Evolutionary conservation across 2,113 vertebrate genomes (phyloP).

Genomic region (Meles meles): DNA sequence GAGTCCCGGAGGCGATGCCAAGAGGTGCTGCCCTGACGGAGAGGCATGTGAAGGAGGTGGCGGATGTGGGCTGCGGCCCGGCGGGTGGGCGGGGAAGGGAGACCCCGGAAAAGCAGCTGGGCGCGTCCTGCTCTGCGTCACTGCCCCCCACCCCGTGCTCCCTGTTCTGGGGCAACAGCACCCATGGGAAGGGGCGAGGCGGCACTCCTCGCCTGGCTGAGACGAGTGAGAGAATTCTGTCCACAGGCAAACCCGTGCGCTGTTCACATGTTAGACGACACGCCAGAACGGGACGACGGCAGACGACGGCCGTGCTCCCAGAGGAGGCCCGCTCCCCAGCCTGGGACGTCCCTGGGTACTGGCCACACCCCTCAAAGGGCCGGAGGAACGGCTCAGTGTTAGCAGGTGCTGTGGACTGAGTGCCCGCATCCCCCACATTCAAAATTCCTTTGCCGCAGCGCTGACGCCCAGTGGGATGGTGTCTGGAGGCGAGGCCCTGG

Average conservation of each 20-base stretch:
- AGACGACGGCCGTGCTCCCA: not conserved
- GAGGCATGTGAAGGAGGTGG: fast-evolving
- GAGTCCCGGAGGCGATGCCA: not conserved
- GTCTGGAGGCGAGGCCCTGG: not conserved
- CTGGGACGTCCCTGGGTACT: fast-evolving
- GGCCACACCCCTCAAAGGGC: not conserved
- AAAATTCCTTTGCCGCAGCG: not conserved
- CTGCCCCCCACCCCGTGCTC: fast-evolving
- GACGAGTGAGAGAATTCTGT: not conserved
- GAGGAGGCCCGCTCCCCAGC: fast-evolving
- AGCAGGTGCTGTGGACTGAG: not conserved
- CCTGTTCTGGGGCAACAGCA: not conserved
- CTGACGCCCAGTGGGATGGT: fast-evolving
- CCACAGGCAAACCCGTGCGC: fast-evolving
- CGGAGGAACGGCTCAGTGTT: no score
- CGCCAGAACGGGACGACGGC: no score
- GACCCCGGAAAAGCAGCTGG: not conserved
- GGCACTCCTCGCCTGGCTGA: not conserved
- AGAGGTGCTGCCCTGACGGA: fast-evolving
- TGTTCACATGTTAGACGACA: no score
- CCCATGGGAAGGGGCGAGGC: not conserved
- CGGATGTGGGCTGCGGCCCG: not conserved
- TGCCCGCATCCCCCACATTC: not conserved
- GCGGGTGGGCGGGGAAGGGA: not conserved
- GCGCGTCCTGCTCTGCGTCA: not conserved